Percentiles rank a stretch among this genome's conserved stretches.
Evolutionary conservation across 2,888 invertebrate species (phyloP).

Genomic region (Sussaba pulchella): DNA sequence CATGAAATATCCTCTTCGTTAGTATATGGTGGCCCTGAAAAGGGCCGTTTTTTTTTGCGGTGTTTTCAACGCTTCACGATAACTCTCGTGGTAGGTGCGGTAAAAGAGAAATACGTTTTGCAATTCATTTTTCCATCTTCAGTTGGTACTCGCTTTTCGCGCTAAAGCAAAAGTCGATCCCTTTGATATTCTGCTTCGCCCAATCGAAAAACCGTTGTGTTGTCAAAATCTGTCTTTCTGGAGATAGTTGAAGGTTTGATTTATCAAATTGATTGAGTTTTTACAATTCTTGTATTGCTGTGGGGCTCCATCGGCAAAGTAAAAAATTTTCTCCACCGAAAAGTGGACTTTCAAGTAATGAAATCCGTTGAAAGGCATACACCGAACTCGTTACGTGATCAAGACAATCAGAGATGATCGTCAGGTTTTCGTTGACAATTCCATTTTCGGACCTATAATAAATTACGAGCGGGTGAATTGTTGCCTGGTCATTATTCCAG

Average conservation of each 20-base stretch:
- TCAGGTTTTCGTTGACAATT: not conserved
- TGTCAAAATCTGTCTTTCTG: conserved; percentile 17
- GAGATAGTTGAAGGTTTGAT: conserved; percentile 14
- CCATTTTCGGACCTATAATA: not conserved
- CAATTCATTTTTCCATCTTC: conserved; percentile 18
- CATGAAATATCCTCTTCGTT: conserved; percentile 10
- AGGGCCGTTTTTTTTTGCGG: conserved; percentile 5
- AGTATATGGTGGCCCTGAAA: not conserved
- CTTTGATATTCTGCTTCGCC: conserved; percentile 32
- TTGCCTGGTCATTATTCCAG: conserved; percentile 2
- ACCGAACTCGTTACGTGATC: not conserved
- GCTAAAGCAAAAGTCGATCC: conserved; percentile 37
- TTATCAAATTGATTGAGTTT: too few relatives aligned
- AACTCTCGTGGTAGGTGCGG: conserved; percentile 12
- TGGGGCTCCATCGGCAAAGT: too few relatives aligned
- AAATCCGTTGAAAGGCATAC: conserved; percentile 6
- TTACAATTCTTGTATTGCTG: too few relatives aligned
- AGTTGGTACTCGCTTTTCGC: conserved; percentile 22
- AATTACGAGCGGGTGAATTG: not conserved
- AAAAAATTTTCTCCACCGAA: too few relatives aligned
- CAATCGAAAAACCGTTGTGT: conserved; percentile 28
- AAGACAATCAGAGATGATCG: conserved; percentile 2
- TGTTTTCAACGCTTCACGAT: conserved; percentile 24
- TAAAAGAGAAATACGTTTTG: conserved; percentile 38
- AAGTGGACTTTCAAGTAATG: not conserved